Evolutionary conservation across 1,140 invertebrate species (phyloP), one percentile per base, ranked within the genome.

Genomic region (Megathymus violae): DNA sequence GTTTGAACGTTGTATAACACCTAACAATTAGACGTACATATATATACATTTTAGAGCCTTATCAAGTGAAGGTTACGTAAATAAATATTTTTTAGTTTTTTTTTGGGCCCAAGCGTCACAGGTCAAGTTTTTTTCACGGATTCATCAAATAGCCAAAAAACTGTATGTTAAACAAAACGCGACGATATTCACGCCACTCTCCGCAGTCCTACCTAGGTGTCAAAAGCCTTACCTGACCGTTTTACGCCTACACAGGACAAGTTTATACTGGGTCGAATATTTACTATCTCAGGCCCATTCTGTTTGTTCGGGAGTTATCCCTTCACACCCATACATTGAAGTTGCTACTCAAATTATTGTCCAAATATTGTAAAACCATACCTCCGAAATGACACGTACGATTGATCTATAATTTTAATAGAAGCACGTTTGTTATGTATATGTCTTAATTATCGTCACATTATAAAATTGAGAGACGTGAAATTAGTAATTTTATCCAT

Each of bases 141-240:
- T 69, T 78, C 64, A 71, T 76, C 72, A 85, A 80, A 83, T 62
- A 84, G 52, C 61, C 61, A 80, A 80, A 88, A 84, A 87, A 81
- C 63, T 59, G 67, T 62, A 74, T 62, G 82, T 75, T 87, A 89
- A 88, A 82, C 71, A 82, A 69, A 77, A 80, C 67, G 87, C 82
- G 85, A 75, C 67, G 78, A 85, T 74, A 80, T 86, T 88, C 82
- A 88, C 87, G 78, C 86, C 72, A 64, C 65, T 65, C 68, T 47
- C 65, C 69, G 64, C 70, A 69, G 71, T 60, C 69, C 64, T 73
- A 70, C 76, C 75, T 87, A 90, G 87, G 87, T 90, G 87, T 90
- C 87, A 90, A 90, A 90, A 90, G 87, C 82, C 80, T 87, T 90
- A 90, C 87, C 85, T 88, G 87, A 76, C 79, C 81, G 71, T 74